Evolutionary conservation across 2,888 invertebrate genomes (phyloP), one percentile per base, ranked within the genome.

Genomic region (Erannis defoliaria): DNA sequence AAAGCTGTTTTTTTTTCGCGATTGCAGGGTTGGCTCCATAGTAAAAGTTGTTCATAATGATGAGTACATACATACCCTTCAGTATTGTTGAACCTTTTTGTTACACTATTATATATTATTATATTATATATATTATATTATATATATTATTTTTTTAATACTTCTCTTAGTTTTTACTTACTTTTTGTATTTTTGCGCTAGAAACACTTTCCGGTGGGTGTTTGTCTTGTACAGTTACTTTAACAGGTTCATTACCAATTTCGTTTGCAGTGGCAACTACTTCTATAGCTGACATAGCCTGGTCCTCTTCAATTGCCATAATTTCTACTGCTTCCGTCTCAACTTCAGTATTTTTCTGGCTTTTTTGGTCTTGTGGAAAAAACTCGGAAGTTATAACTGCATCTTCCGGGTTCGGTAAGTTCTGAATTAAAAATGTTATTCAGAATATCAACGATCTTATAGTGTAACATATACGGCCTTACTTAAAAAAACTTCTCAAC

Each of bases 351-450:
- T 54, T 49, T 40, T 59, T 40, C 31, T 43, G 49, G 49, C n/a
- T n/a, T n/a, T 68, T 45, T 40, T 67, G 62, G 19, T 60, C 68
- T 58, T 55, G 40, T 64, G 77, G 67, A 62, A 90, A 91, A 70
- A 88, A 90, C 66, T 87, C 87, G 0, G 91, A 90, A 59, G 79
- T 84, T 12, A 86, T 68, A 31, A 76, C 59, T 50, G 70, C 73
- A 8, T 84, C 76, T 60, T 82, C 77, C 45, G 59, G 71, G 51
- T 62, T 80, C 85, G 88, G 74, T 10, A 79, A 80, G n/a, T 50
- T 40, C 54, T 54, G 16, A 45, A 54, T 4, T 29, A n/a, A 38
- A 14, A 19, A 19, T 48, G 5, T 14, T 35, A 35, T n/a, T n/a
- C n/a, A n/a, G n/a, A n/a, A n/a, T n/a, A n/a, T n/a, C n/a, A n/a